A percentile compares a stretch with the other conserved stretches of the same genome.
phyloP scores from a whole-genome alignment of 2,888 invertebrate genomes.

The Cephus rjabovi region DNA sequence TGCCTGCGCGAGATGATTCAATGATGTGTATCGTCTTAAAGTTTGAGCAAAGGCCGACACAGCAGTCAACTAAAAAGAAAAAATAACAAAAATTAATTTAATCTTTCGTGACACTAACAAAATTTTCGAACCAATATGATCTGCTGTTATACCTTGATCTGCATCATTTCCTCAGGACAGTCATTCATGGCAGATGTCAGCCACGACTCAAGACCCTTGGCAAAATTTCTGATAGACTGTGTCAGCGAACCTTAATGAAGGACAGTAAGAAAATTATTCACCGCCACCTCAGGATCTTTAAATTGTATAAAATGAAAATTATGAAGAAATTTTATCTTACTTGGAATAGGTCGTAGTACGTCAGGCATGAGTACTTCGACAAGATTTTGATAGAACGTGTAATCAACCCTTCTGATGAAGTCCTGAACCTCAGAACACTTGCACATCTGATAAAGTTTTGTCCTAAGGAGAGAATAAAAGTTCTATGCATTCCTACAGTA shows the following conservation, averaged over 20 bases:
- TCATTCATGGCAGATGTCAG: constrained; percentile 84
- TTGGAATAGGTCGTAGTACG: constrained; percentile 93
- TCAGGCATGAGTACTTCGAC: constrained; percentile 97
- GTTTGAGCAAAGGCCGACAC: constrained; percentile 96
- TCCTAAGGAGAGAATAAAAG: constrained; percentile 62
- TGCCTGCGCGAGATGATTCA: constrained; percentile 96
- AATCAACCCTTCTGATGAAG: constrained; percentile 87
- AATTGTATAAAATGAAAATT: not conserved
- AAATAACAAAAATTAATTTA: not conserved
- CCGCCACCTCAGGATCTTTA: not conserved
- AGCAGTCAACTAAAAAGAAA: constrained; percentile 71
- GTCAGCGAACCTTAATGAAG: constrained; percentile 78
- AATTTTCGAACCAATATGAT: not conserved
- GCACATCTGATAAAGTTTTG: constrained; percentile 78
- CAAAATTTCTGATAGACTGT: constrained; percentile 92
- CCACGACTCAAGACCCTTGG: constrained; percentile 93
- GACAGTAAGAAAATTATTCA: constrained; percentile 10
- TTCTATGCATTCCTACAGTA: constrained; percentile 9
- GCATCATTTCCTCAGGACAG: constrained; percentile 83
- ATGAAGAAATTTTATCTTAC: constrained; percentile 66
- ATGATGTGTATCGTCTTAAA: constrained; percentile 92
- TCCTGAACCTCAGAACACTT: constrained; percentile 79
- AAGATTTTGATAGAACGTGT: constrained; percentile 94
- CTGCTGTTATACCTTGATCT: constrained; percentile 76
- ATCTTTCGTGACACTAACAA: not conserved